Base-by-base conservation (phyloP, 2,888 invertebrate genomes). In the Meiosimyza platycephala region DNA sequence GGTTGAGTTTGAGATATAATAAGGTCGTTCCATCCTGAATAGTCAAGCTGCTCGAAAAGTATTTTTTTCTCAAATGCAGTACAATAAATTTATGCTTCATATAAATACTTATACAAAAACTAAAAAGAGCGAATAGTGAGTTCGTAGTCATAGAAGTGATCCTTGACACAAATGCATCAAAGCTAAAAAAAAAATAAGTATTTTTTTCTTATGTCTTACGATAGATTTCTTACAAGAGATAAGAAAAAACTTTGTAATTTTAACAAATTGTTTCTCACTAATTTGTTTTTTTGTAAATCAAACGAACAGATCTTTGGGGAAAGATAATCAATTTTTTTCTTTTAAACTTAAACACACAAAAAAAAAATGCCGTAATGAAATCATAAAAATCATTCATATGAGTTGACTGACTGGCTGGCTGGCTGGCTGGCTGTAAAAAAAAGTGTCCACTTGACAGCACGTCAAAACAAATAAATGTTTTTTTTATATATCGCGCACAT, bases 391-490 rank as follows among this genome's bases (percentile, higher is more conserved):
- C 59, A 59, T 68, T 50, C 68, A 47, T 16, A 47, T 65, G 22
- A 22, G 13, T n/a, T 52, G 40, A 28, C 22, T 1, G 9, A 59
- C 59, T 13, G 59, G 13, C 18, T 11, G 18, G 11, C 4, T 28
- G 2, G 28, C n/a, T 22, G 63, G 9, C 48, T 15, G 16, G 15
- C n/a, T n/a, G n/a, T n/a, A n/a, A 15, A 40, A 67, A 48, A 68
- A 68, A 68, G 48, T 57, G 68, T 68, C 68, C 68, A 68, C 68
- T 68, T 68, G 59, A 68, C 68, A 50, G 55, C 62, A 63, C 70
- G 63, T 70, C 63, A 63, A 54, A 70, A 62, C 70, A 70, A 70
- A 62, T 16, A 51, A 62, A 62, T 18, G 33, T 15, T 40, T 40
- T 40, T 40, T 40, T 40, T 18, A 59, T 18, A 1, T 18, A 60